These are phyloP conservation scores for Drosophila mojavensis DNA, from an alignment of 1,140 invertebrate genomes.

Conservation along the genomic window DNA sequence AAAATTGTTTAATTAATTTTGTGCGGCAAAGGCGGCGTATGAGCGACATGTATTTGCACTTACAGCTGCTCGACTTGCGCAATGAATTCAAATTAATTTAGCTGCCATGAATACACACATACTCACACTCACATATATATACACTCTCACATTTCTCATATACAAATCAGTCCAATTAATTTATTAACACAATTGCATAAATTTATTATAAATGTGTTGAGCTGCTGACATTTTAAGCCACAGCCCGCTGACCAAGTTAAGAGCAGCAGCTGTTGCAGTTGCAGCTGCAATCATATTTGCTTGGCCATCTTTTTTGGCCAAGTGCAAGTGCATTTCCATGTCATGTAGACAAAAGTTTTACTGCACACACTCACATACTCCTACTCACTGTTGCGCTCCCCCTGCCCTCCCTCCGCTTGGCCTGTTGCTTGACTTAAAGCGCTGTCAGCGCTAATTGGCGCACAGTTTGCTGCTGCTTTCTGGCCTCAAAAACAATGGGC, in stretches of 20 bases:
- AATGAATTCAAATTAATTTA: constrained; percentile 50
- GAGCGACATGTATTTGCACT: constrained; percentile 48
- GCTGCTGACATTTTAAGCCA: neutral
- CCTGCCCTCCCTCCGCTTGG: neutral
- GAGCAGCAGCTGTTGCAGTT: neutral
- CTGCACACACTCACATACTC: neutral
- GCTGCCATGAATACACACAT: neutral
- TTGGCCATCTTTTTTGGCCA: constrained; percentile 14
- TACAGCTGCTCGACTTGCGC: constrained; percentile 24
- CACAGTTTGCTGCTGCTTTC: constrained; percentile 2
- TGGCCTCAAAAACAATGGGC: constrained; percentile 5
- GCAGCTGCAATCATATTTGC: constrained; percentile 18
- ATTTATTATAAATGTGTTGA: constrained; percentile 15
- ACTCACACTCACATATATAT: neutral
- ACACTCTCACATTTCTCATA: neutral
- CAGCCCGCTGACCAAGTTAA: constrained; percentile 9
- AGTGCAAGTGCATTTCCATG: constrained; percentile 42
- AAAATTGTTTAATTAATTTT: constrained; percentile 57
- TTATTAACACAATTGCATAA: constrained; percentile 33
- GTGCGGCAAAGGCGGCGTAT: constrained; percentile 30
- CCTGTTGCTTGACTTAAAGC: constrained; percentile 6
- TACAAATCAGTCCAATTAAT: constrained; percentile 39
- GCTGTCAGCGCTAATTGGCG: constrained; percentile 24
- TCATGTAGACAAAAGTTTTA: constrained; percentile 25
- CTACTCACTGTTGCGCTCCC: neutral